Conservation (phyloP, 2,113 vertebrate genomes). For the Microtus oregoni region DNA sequence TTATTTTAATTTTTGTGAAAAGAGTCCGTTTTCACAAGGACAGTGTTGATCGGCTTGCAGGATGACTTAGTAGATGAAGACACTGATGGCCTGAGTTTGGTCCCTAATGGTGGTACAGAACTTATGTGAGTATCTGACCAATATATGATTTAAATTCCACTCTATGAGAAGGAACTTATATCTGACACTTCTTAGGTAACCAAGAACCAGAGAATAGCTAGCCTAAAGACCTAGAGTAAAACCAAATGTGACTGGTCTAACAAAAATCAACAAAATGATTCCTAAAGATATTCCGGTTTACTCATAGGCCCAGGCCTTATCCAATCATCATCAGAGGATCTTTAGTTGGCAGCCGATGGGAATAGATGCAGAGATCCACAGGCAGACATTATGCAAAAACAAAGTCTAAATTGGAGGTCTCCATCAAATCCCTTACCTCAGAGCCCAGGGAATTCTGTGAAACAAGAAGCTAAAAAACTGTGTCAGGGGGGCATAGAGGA, state of each 20-base stretch:
- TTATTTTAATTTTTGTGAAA: constrained; percentile 41
- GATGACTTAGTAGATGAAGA: neutral
- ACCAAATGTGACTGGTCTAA: neutral
- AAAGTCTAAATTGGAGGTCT: neutral
- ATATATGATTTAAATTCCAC: neutral
- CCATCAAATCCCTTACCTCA: neutral
- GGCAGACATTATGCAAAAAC: neutral
- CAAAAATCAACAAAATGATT: neutral
- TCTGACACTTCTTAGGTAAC: neutral
- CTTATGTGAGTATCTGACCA: neutral
- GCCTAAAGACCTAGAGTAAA: neutral
- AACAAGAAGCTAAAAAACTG: neutral
- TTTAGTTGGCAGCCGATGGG: too few species aligned
- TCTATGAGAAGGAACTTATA: too few species aligned
- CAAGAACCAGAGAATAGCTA: neutral
- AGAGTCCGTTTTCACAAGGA: neutral
- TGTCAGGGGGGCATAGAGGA: neutral
- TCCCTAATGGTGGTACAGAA: neutral
- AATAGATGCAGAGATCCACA: neutral
- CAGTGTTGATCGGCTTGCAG: neutral
- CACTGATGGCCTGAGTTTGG: neutral
- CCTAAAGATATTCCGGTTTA: neutral
- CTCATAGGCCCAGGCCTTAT: neutral
- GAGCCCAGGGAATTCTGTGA: neutral
- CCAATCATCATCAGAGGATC: neutral